A percentile compares a stretch with the other conserved stretches of the same genome.
phyloP scores from a whole-genome alignment of 2,113 vertebrate species.

The Lycocorax pyrrhopterus region DNA sequence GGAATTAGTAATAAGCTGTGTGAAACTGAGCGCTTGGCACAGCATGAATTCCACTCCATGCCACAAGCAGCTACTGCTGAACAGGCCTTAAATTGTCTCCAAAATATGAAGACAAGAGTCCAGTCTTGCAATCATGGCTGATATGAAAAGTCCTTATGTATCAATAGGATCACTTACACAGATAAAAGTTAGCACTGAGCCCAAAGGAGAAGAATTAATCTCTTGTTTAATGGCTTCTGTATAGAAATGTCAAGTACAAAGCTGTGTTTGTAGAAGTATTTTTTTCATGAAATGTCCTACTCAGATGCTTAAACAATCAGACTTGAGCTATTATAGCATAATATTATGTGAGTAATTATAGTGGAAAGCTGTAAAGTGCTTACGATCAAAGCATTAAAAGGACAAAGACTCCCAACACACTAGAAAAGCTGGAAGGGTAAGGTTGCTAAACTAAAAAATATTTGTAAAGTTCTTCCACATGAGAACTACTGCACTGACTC shows the following conservation, averaged over 20 bases:
- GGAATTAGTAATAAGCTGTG: neutral
- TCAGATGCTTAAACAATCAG: neutral
- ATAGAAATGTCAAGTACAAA: neutral
- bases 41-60: neutral
- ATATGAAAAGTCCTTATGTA: neutral
- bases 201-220: neutral
- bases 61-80: neutral
- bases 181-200: neutral
- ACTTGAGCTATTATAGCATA: neutral
- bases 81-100: neutral
- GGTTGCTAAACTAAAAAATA: neutral
- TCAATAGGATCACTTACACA: neutral
- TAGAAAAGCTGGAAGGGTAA: neutral
- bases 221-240: neutral
- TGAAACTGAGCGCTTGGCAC: neutral
- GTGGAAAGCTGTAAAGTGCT: neutral
- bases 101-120: neutral
- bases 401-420: neutral
- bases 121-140: neutral
- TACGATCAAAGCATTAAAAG: neutral
- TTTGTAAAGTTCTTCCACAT: neutral
- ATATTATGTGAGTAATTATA: neutral
- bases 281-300: neutral
- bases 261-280: neutral
- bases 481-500: neutral